Base-by-base conservation (phyloP, 1,140 invertebrate genomes). In the Microplitis mediator region DNA sequence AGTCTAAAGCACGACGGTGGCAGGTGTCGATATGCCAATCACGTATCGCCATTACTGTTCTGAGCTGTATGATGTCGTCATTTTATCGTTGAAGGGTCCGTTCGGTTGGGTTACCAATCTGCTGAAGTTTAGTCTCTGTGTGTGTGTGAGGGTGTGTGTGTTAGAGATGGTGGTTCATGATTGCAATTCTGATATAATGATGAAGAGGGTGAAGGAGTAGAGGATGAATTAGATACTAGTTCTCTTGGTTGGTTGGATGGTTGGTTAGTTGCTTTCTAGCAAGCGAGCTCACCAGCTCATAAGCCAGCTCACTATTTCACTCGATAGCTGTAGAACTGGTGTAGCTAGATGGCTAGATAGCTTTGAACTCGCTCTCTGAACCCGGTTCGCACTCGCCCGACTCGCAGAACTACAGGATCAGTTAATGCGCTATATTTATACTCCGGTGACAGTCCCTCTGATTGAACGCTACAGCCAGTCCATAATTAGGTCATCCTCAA, bases 401-500 rank as follows among this genome's bases (percentile, higher is more conserved):
- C 39, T 45, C 39, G 11, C 39, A 45, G 39, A 45, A 45, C 39
- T 45, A 45, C 39, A 54, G 67, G 54, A 62, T 52, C 45, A 58
- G 71, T 39, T 73, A 65, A 68, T 62, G 64, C 54, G 64, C 71
- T 68, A 64, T 65, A 73, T 73, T 73, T 34, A 62, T 45, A 9
- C 45, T 8, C 23, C 58, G 68, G 74, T 71, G 65, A 72, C 67
- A 73, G 70, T 75, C 73, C 61, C 58, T 62, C 58, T 74, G 62
- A 63, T 69, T 52, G 54, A 67, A 74, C 58, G 34, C 39, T 74
- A 36, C 50, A 77, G 74, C 76, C 71, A 71, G 71, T 71, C 72
- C 71, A 80, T 81, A 81, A 81, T 81, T 81, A 80, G 80, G 79
- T 81, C 80, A 80, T 77, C 69, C 73, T 58, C 56, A 64, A 63